Base-by-base conservation (phyloP, 1,140 invertebrate species). In the Saccostrea cuccullata region DNA sequence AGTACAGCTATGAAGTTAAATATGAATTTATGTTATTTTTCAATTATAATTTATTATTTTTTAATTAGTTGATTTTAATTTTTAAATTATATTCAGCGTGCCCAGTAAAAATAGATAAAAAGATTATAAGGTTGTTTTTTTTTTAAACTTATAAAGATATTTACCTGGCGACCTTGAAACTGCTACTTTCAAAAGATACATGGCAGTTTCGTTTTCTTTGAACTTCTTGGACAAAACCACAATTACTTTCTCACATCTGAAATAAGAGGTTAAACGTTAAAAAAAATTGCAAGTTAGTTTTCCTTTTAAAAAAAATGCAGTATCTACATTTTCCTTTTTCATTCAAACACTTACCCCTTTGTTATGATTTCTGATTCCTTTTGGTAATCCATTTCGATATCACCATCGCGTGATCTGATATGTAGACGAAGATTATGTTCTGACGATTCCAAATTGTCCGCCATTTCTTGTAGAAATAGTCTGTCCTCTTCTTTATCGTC, bases 351-450 rank as follows among this genome's bases (percentile, higher is more conserved):
- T 15, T 77, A 77, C 70, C 70, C 15, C 12, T 77, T 77, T 11
- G 30, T 77, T 12, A 77, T 77, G 13, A 77, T 77, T 77, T 77
- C 70, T 3, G 70, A 77, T 77, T 77, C 70, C 70, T 77, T 77
- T 36, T 77, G 70, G 23, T 77, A 26, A 26, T 77, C 70, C 11
- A 77, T 12, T 30, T 77, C 70, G 26, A 26, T 17, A 36, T 26
- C 26, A 15, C 70, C 70, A 30, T 77, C 70, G 13, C 70, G 23
- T 77, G 70, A 77, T 77, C 30, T 77, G 70, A 77, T 77, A 13
- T 77, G 30, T 11, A 77, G 30, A 13, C 70, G 70, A 30, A 77
- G 30, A 17, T 77, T 77, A 36, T 30, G 15, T 13, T 26, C 26
- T 26, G 70, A 77, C 2, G 70, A 77, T 30, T 77, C 70, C 30